These are phyloP conservation scores for Cyprinodon diabolis DNA, from an alignment of 2,797 vertebrate species.

Conservation along the genomic window DNA sequence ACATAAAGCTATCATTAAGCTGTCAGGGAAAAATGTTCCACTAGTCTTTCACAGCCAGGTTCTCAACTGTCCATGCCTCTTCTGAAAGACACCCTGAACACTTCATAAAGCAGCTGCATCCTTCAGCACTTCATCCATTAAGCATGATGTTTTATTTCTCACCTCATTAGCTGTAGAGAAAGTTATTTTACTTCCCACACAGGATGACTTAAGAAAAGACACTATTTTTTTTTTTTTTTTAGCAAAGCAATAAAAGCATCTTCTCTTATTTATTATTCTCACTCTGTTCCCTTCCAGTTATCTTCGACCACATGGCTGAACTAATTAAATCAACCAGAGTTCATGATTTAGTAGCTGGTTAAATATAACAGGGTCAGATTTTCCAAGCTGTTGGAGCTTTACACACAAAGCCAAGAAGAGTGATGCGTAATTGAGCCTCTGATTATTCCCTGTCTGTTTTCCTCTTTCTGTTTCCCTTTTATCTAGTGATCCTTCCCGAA, in stretches of 20 bases:
- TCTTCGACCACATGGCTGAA: slow-evolving; percentile 52
- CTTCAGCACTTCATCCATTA: slow-evolving; percentile 18
- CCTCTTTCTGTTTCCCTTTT: slow-evolving; percentile 36
- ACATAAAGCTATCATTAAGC: slow-evolving; percentile 72
- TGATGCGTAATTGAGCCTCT: slow-evolving; percentile 61
- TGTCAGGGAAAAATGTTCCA: slow-evolving; percentile 75
- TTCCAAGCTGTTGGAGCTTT: slow-evolving; percentile 69
- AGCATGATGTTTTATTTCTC: slow-evolving; percentile 22
- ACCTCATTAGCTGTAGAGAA: slow-evolving; percentile 35
- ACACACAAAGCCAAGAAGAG: slow-evolving; percentile 60
- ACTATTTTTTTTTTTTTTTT: not conserved
- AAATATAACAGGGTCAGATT: slow-evolving; percentile 61
- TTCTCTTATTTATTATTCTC: slow-evolving; percentile 11
- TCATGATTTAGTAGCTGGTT: slow-evolving; percentile 70
- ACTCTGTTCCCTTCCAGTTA: slow-evolving; percentile 42
- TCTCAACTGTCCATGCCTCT: slow-evolving; percentile 59
- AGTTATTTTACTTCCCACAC: slow-evolving; percentile 1
- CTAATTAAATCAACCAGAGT: slow-evolving; percentile 71
- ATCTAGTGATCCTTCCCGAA: slow-evolving; percentile 92
- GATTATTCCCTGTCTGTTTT: slow-evolving; percentile 37
- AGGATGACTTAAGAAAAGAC: not conserved
- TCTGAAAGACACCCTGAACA: slow-evolving; percentile 44
- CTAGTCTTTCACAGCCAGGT: slow-evolving; percentile 58
- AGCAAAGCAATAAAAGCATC: not conserved
- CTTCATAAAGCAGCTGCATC: slow-evolving; percentile 39